Percentiles rank a stretch among this genome's conserved stretches.
Conservation (phyloP, 2,888 invertebrate species). For the Trisateles emortualis region DNA sequence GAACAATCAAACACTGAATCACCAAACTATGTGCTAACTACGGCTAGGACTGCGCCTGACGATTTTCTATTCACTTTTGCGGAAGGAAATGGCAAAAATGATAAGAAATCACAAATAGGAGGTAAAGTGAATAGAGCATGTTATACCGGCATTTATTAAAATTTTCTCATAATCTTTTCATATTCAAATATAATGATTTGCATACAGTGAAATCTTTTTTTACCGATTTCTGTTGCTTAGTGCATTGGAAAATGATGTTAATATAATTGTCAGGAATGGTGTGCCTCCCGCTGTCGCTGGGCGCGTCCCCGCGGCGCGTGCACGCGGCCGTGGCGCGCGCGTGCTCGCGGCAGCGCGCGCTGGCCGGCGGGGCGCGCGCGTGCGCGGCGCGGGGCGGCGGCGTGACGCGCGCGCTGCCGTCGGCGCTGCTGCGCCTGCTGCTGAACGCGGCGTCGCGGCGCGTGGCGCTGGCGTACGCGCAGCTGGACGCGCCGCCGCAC, state of each 20-base stretch:
- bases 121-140: constrained; percentile 70
- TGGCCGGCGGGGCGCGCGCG: constrained; percentile 83
- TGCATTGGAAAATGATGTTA: not conserved
- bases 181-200: too few relatives aligned
- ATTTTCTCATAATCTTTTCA: too few relatives aligned
- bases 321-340: constrained; percentile 67
- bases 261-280: constrained; percentile 82
- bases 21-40: constrained; percentile 88
- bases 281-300: constrained; percentile 89
- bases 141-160: too few relatives aligned
- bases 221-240: not conserved
- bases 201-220: too few relatives aligned
- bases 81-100: constrained; percentile 76
- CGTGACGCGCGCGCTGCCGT: constrained; percentile 88
- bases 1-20: constrained; percentile 79
- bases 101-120: constrained; percentile 85
- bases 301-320: constrained; percentile 75
- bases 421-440: constrained; percentile 78
- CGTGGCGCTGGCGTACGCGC: constrained; percentile 89
- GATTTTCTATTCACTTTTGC: constrained; percentile 84
- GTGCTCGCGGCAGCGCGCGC: constrained; percentile 80
- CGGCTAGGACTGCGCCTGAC: constrained; percentile 88
- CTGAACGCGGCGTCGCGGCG: constrained; percentile 89
- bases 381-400: constrained; percentile 84
- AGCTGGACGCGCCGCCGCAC: constrained; percentile 77